Evolutionary conservation across 2,797 vertebrate species (phyloP).

Genomic region (Mormyrus proboscirostris): DNA sequence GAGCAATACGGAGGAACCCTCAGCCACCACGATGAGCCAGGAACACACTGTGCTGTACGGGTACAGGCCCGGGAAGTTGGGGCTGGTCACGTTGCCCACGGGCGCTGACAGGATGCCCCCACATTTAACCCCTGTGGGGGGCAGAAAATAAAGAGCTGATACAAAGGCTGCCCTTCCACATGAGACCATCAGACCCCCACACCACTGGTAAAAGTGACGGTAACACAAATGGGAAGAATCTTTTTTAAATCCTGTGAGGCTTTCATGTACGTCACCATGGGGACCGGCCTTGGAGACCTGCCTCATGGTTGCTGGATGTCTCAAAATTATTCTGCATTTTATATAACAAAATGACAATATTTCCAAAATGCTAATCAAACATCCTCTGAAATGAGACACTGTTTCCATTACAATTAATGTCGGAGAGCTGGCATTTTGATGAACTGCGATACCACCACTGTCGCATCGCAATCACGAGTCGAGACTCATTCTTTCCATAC

Average conservation of each 20-base stretch:
- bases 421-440: neutral
- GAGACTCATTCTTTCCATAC: conserved; percentile 6
- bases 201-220: neutral
- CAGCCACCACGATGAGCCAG: conserved; percentile 92
- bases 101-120: conserved; percentile 88
- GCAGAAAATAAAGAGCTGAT: neutral
- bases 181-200: neutral
- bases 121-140: conserved; percentile 81
- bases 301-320: neutral
- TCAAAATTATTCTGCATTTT: neutral
- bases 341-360: neutral
- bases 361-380: neutral
- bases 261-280: neutral
- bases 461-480: neutral
- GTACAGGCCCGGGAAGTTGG: conserved; percentile 87
- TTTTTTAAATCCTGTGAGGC: neutral
- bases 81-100: conserved; percentile 85
- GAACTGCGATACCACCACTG: neutral
- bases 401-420: neutral
- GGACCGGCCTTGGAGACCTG: neutral
- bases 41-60: conserved; percentile 84
- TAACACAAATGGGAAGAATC: neutral
- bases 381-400: neutral
- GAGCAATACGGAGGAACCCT: conserved; percentile 85
- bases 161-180: neutral